Base-by-base conservation (phyloP, 2,888 invertebrate species). In the Macrophya alboannulata region DNA sequence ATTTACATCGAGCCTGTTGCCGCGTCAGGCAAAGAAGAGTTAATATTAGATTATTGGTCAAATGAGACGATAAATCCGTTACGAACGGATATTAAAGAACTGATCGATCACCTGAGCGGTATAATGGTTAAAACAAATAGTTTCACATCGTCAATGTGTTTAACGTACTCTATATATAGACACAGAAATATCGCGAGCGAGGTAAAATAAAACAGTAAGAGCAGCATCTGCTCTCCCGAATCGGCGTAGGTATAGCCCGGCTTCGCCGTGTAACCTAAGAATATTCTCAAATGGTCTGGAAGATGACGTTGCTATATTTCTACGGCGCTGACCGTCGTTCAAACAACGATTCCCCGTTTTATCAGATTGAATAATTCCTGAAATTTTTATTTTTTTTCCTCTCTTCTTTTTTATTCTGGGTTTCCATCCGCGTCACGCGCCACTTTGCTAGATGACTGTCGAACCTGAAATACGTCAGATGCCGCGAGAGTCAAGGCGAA, bases 11-110 rank as follows among this genome's bases (percentile, higher is more conserved):
- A n/a, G 37, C 77, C 55, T 55, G 55, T 74, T 74, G 45, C 74
- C 77, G 31, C 31, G 21, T 40, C 12, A 77, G 17, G 77, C 37
- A 55, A 31, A n/a, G 72, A 74, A 9, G 55, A 77, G 77, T 51
- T 76, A 77, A 55, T 77, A 77, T 77, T 77, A 77, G 77, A 77
- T 37, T 77, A 77, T 77, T 77, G 55, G 55, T 77, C 77, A 77
- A 77, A 17, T 17, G 55, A 77, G 55, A 31, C 55, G 55, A 77
- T 77, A 51, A 77, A 77, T 77, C 51, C 77, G 77, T 31, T 55
- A 51, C n/a, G 55, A 21, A 74, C 74, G 21, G 21, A n/a, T 55
- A 55, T 55, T 55, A 8, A 55, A 55, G 8, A 55, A 55, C 55
- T n/a, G n/a, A 2, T 55, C 55, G n/a, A 55, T 55, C 55, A 55